Conservation (phyloP, 2,888 invertebrate genomes). For the Drosophila subsilvestris region DNA sequence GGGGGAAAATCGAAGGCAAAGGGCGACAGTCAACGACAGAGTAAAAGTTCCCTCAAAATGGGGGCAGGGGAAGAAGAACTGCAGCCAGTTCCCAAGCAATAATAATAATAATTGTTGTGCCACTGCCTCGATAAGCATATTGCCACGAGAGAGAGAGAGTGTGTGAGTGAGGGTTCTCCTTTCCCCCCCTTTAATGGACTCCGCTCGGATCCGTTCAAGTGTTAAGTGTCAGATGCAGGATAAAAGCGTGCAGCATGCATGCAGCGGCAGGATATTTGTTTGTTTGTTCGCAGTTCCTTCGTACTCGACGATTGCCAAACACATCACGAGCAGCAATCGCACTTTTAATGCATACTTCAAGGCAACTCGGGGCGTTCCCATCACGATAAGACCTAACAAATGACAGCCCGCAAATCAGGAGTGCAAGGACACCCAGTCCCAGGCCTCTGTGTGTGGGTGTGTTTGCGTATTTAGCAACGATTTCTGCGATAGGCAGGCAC, state of each 20-base stretch:
- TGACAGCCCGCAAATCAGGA: slow-evolving; percentile 47
- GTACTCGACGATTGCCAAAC: slow-evolving; percentile 59
- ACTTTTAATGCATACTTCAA: slow-evolving; percentile 75
- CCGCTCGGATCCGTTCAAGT: slow-evolving; percentile 59
- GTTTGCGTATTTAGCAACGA: slow-evolving; percentile 10
- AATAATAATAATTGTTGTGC: slow-evolving; percentile 74
- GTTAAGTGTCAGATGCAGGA: slow-evolving; percentile 79
- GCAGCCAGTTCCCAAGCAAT: slow-evolving; percentile 73
- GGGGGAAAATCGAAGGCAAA: slow-evolving; percentile 27
- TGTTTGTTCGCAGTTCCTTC: slow-evolving; percentile 50
- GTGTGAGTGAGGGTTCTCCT: neutral
- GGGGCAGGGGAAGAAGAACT: neutral
- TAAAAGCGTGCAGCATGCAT: slow-evolving; percentile 68
- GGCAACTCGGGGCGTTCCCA: slow-evolving; percentile 64
- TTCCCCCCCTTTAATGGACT: slow-evolving; percentile 33
- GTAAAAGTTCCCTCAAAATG: slow-evolving; percentile 8
- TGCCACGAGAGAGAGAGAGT: slow-evolving; percentile 23
- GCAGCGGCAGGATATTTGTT: slow-evolving; percentile 71
- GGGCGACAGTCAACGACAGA: slow-evolving; percentile 12
- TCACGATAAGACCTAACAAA: slow-evolving; percentile 65
- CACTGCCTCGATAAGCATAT: slow-evolving; percentile 68
- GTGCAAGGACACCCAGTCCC: slow-evolving; percentile 6
- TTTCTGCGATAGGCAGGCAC: slow-evolving; percentile 30
- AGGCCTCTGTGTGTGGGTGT: slow-evolving; percentile 12
- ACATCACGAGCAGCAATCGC: slow-evolving; percentile 60